phyloP scores from a whole-genome alignment of 2,113 vertebrate genomes.

The Cololabis saira region DNA sequence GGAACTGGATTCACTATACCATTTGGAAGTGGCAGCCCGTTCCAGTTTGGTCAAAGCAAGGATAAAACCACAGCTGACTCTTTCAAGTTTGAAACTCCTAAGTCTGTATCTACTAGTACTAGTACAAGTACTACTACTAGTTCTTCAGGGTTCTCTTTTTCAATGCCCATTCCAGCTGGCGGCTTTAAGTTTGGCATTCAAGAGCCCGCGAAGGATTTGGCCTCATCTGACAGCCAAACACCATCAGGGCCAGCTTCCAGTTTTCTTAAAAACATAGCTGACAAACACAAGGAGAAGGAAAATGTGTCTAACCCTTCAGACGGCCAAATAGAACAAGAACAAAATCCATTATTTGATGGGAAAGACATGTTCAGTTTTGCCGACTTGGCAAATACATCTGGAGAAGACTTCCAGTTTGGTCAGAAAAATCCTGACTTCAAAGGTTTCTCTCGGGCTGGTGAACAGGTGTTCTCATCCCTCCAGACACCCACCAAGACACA shows the following conservation, averaged over 20 bases:
- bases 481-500: conserved; percentile 76
- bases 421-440: conserved; percentile 88
- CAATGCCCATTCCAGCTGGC: conserved; percentile 73
- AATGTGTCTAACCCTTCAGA: conserved; percentile 17
- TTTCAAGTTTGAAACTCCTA: conserved; percentile 79
- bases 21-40: conserved; percentile 75
- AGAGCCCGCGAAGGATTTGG: conserved; percentile 74
- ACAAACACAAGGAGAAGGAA: conserved; percentile 85
- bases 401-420: conserved; percentile 88
- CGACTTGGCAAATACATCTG: conserved; percentile 87
- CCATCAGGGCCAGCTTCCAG: conserved; percentile 70
- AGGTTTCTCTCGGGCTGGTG: conserved; percentile 88
- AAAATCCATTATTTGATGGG: conserved; percentile 84
- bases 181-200: conserved; percentile 93
- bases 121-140: conserved; percentile 72
- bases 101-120: conserved; percentile 72
- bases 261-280: conserved; percentile 79
- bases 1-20: conserved; percentile 82
- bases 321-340: conserved; percentile 32
- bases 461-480: conserved; percentile 86
- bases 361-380: conserved; percentile 87
- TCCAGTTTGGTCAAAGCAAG: conserved; percentile 87
- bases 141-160: conserved; percentile 86
- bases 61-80: conserved; percentile 72
- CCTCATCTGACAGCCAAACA: conserved; percentile 47